Evolutionary conservation across 2,113 vertebrate genomes (phyloP).

Genomic region (Larimichthys crocea): DNA sequence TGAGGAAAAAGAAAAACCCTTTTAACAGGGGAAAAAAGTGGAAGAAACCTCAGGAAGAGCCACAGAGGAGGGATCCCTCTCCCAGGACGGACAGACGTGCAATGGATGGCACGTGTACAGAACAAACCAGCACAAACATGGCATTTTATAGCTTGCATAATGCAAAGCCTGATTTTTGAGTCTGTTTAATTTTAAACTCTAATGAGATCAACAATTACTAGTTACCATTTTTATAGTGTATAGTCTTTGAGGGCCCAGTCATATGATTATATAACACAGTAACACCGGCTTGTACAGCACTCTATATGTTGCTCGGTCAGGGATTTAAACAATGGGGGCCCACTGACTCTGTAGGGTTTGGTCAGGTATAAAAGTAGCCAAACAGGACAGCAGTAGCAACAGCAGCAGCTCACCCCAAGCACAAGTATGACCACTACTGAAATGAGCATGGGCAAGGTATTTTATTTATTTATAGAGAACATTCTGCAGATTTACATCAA

Average conservation of each 20-base stretch:
- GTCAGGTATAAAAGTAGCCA: background rate
- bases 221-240: background rate
- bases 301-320: constrained; percentile 79
- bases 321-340: constrained; percentile 78
- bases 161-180: too few relatives aligned
- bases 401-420: constrained; percentile 62
- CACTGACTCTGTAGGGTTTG: constrained; percentile 47
- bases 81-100: too few relatives aligned
- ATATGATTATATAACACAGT: constrained; percentile 43
- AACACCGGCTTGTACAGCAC: constrained; percentile 20
- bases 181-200: too few relatives aligned
- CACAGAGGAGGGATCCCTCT: too few relatives aligned
- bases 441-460: constrained; percentile 81
- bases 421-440: constrained; percentile 73
- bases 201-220: too few relatives aligned
- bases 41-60: too few relatives aligned
- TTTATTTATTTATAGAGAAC: background rate
- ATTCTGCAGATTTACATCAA: too few relatives aligned
- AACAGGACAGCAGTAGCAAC: constrained; percentile 61
- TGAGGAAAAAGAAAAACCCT: too few relatives aligned
- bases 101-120: too few relatives aligned
- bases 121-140: too few relatives aligned
- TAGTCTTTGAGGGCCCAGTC: constrained; percentile 58
- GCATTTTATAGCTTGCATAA: too few relatives aligned
- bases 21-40: too few relatives aligned